Conservation (phyloP, 2,888 invertebrate genomes). For the Acrocyrtus sp. region DNA sequence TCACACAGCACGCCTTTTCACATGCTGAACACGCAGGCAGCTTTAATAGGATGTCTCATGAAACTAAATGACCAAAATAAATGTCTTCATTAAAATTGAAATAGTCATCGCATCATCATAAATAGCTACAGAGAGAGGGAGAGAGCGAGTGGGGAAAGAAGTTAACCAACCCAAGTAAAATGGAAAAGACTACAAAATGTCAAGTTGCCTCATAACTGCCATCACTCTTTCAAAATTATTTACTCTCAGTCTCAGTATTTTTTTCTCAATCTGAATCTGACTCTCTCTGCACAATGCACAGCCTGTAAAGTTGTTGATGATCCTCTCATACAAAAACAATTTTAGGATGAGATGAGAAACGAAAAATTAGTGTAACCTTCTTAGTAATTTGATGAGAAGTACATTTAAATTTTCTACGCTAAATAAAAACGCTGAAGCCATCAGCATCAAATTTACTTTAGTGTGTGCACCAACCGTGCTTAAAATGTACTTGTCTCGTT, state of each 20-base stretch:
- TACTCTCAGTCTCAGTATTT: not conserved
- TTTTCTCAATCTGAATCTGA: not conserved
- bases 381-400: too few species aligned
- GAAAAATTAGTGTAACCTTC: too few species aligned
- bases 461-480: too few species aligned
- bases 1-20: too few species aligned
- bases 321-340: not conserved
- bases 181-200: conserved; percentile 13
- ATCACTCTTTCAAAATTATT: conserved; percentile 10
- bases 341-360: not conserved
- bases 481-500: too few species aligned
- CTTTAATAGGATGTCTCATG: too few species aligned
- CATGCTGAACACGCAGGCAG: too few species aligned
- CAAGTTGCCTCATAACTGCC: not conserved
- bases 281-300: not conserved
- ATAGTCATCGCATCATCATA: conserved; percentile 6
- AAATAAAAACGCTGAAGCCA: not conserved
- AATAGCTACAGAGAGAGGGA: conserved; percentile 9
- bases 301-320: not conserved
- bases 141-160: too few species aligned
- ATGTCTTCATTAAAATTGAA: conserved; percentile 23
- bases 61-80: conserved; percentile 34
- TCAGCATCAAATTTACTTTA: not conserved
- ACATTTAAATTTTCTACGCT: too few species aligned
- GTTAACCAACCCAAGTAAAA: too few species aligned